Evolutionary conservation across 2,888 invertebrate genomes (phyloP).

Genomic region (Drosophila paranaensis): DNA sequence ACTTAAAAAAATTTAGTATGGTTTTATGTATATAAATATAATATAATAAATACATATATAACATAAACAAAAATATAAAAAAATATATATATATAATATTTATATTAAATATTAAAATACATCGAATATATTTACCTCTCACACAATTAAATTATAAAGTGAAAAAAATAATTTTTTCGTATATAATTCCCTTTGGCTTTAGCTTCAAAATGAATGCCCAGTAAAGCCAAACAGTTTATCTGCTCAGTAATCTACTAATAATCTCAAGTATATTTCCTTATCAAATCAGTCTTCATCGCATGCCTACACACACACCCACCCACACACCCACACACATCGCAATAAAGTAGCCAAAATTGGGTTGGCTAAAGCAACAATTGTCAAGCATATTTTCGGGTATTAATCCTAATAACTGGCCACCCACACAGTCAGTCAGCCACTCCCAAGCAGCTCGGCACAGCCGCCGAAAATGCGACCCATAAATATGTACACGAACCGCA

Average conservation of each 20-base stretch:
- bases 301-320: neutral
- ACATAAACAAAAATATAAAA: no score
- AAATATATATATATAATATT: no score
- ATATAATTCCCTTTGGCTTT: no score
- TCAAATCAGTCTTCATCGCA: slow-evolving; percentile 28
- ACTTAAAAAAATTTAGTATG: no score
- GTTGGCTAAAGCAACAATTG: slow-evolving; percentile 64
- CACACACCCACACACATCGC: slow-evolving; percentile 11
- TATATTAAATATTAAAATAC: no score
- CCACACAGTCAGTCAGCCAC: slow-evolving; percentile 9
- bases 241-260: slow-evolving; percentile 18
- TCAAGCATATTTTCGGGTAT: slow-evolving; percentile 52
- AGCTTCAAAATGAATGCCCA: neutral
- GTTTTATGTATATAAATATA: no score
- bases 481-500: slow-evolving; percentile 55
- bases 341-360: slow-evolving; percentile 24
- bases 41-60: no score
- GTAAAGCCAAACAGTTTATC: slow-evolving; percentile 5
- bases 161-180: no score
- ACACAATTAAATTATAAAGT: no score
- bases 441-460: neutral
- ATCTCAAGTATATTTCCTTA: slow-evolving; percentile 29
- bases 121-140: no score
- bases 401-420: slow-evolving; percentile 59
- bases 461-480: slow-evolving; percentile 29